Conservation (phyloP, 1,140 invertebrate genomes). For the Drosophila watanabei region DNA sequence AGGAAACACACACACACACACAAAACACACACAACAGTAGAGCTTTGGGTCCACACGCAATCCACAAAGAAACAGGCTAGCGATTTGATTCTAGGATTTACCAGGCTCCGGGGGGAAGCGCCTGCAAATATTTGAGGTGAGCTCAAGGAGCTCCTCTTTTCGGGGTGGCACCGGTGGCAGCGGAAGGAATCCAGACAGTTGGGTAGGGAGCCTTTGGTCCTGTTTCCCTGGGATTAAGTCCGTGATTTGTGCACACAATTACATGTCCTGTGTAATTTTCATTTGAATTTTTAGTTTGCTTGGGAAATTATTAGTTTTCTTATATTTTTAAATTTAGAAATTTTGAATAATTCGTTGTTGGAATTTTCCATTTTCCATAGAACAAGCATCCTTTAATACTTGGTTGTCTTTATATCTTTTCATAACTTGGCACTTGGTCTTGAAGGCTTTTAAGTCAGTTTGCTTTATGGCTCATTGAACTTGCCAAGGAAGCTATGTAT, state of each 20-base stretch:
- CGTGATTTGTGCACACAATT: slow-evolving; percentile 21
- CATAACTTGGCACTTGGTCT: slow-evolving; percentile 1
- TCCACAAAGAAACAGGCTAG: slow-evolving; percentile 29
- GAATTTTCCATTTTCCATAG: no score
- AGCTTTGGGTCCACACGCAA: slow-evolving; percentile 40
- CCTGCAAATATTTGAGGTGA: slow-evolving; percentile 31
- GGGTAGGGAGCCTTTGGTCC: not conserved
- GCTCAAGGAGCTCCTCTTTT: slow-evolving; percentile 10
- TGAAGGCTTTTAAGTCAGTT: slow-evolving; percentile 7
- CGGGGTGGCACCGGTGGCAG: not conserved
- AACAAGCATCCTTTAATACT: not conserved
- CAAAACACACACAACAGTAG: not conserved
- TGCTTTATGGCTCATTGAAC: slow-evolving; percentile 12
- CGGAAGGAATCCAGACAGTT: not conserved
- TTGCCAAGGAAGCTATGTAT: slow-evolving; percentile 2
- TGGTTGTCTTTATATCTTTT: not conserved
- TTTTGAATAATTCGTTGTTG: no score
- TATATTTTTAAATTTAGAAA: not conserved
- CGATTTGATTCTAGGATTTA: slow-evolving; percentile 30
- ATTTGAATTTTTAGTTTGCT: slow-evolving; percentile 5
- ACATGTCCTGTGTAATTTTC: slow-evolving; percentile 10
- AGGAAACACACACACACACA: slow-evolving; percentile 5
- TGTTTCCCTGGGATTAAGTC: slow-evolving; percentile 7
- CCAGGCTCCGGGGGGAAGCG: no score
- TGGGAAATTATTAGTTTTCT: not conserved